Evolutionary conservation across 2,113 vertebrate species (phyloP).

Genomic region (Campylomormyrus tamandua): DNA sequence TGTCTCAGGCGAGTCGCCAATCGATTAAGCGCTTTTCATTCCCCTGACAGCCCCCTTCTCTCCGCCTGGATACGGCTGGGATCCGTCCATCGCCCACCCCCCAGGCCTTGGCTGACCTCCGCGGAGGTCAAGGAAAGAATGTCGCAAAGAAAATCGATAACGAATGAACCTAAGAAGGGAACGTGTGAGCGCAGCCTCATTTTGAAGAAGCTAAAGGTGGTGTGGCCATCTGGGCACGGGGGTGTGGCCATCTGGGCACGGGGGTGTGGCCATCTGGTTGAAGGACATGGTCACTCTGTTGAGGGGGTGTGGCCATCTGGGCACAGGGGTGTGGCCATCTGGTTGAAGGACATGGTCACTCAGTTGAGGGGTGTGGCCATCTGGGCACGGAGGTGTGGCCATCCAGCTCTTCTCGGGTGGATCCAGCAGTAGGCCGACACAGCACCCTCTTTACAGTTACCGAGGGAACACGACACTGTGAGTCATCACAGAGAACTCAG

Average conservation of each 20-base stretch:
- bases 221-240: too few species aligned
- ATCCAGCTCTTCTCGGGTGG: background rate
- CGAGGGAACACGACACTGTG: constrained; percentile 49
- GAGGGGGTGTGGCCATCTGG: background rate
- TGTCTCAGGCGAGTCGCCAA: constrained; percentile 29
- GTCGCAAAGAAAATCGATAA: background rate
- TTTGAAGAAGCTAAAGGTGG: background rate
- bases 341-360: background rate
- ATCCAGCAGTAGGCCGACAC: background rate
- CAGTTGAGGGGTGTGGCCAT: too few species aligned
- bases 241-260: background rate
- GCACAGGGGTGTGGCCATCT: background rate
- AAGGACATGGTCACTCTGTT: too few species aligned
- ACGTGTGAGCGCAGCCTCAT: background rate
- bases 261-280: background rate
- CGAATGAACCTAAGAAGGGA: background rate
- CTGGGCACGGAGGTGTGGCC: background rate
- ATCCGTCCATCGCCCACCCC: background rate
- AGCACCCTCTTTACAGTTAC: constrained; percentile 36
- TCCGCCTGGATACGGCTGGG: background rate
- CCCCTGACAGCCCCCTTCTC: constrained; percentile 20
- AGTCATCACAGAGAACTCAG: constrained; percentile 63
- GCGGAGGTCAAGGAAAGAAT: background rate
- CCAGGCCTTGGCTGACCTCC: background rate
- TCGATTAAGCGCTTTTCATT: constrained; percentile 40